phyloP scores from a whole-genome alignment of 2,113 vertebrate genomes.

The Rallus limicola region DNA sequence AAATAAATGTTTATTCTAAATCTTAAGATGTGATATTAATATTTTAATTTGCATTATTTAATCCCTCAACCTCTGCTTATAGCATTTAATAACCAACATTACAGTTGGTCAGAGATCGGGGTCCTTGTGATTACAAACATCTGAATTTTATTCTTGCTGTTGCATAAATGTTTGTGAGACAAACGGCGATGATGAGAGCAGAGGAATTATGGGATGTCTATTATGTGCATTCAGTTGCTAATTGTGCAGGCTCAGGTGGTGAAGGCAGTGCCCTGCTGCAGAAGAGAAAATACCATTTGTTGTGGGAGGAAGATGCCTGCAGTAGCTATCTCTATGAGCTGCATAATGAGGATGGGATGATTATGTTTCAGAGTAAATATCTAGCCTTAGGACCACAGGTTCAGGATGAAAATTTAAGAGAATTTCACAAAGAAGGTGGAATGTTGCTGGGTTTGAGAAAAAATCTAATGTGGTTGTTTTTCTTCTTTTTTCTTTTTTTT shows the following conservation, averaged over 20 bases:
- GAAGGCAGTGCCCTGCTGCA: not conserved
- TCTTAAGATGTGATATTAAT: not conserved
- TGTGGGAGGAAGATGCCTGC: not conserved
- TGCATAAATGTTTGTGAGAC: not conserved
- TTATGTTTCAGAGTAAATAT: not conserved
- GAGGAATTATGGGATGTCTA: not conserved
- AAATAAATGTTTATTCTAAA: not conserved
- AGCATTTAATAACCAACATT: not conserved
- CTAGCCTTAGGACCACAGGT: not conserved
- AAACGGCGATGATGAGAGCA: not conserved
- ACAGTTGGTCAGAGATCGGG: not conserved
- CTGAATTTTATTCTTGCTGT: not conserved
- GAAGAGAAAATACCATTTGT: not conserved
- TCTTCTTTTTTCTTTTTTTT: not conserved
- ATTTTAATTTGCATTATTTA: not conserved
- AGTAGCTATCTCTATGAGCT: not conserved
- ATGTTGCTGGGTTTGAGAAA: not conserved
- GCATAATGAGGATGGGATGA: not conserved
- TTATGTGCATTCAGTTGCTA: fast-evolving
- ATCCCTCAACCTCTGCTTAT: not conserved
- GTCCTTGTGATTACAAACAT: not conserved
- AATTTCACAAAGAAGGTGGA: not conserved
- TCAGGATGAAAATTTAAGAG: not conserved
- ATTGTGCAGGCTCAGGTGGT: not conserved
- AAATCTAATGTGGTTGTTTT: not conserved